These are phyloP conservation scores for Fulmarus glacialis DNA, from an alignment of 2,113 vertebrate species.

Conservation along the genomic window DNA sequence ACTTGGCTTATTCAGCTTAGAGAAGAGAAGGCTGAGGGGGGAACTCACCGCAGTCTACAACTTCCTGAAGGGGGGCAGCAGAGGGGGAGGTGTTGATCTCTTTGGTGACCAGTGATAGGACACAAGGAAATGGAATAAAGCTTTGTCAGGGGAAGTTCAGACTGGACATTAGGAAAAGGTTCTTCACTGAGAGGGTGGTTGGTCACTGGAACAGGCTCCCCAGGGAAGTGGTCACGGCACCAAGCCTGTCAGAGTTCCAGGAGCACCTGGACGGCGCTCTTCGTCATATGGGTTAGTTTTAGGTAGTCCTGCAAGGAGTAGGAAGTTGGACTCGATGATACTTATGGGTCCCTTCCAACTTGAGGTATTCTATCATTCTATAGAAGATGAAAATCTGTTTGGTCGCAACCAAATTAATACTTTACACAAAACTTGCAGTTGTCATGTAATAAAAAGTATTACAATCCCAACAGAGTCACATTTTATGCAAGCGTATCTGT, in stretches of 20 bases:
- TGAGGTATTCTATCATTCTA: not conserved
- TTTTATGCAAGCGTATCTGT: not conserved
- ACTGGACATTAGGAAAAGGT: not conserved
- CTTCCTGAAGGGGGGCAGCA: not conserved
- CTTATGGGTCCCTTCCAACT: not conserved
- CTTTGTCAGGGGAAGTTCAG: not conserved
- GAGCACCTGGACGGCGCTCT: accelerated
- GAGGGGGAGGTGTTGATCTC: not conserved
- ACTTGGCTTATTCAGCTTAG: not conserved
- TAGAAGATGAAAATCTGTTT: not conserved
- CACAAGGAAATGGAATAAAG: not conserved
- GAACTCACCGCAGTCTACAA: not conserved
- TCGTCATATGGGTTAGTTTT: not conserved
- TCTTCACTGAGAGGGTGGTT: not conserved
- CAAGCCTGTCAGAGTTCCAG: not conserved
- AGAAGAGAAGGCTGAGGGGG: not conserved
- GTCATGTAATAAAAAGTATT: not conserved
- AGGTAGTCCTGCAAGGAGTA: not conserved
- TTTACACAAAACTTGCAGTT: not conserved
- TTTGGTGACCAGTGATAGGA: not conserved
- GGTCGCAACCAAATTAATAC: not conserved
- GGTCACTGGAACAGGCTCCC: not conserved
- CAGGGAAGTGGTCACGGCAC: not conserved
- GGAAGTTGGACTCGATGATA: not conserved
- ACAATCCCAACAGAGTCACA: not conserved